Evolutionary conservation across 2,797 vertebrate species (phyloP).

Genomic region (Helarctos malayanus): DNA sequence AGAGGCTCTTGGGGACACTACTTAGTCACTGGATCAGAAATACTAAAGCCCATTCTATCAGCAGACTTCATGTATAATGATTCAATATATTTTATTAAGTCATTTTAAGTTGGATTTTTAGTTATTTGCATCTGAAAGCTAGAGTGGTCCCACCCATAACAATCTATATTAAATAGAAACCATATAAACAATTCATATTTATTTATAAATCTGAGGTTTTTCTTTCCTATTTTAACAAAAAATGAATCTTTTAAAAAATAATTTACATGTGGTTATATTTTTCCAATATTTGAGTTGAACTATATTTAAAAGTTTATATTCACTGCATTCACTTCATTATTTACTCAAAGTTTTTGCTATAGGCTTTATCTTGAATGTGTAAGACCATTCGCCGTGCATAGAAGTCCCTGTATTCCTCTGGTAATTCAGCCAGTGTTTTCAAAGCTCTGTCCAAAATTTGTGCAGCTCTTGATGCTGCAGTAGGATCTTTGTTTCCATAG

Average conservation of each 20-base stretch:
- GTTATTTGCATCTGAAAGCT: constrained; percentile 33
- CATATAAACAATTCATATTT: not conserved
- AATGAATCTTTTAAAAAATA: constrained; percentile 41
- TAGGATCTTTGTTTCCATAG: constrained; percentile 97
- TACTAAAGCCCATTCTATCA: not conserved
- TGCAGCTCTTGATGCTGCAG: constrained; percentile 92
- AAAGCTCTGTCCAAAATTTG: constrained; percentile 93
- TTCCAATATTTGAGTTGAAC: constrained; percentile 43
- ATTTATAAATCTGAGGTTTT: constrained; percentile 29
- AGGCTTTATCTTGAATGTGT: constrained; percentile 93
- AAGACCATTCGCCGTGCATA: constrained; percentile 97
- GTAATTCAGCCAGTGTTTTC: constrained; percentile 94
- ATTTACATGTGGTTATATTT: not conserved
- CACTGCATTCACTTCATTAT: constrained; percentile 28
- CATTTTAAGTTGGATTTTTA: constrained; percentile 40
- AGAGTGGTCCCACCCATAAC: not conserved
- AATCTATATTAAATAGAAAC: constrained; percentile 47
- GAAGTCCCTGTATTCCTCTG: constrained; percentile 95
- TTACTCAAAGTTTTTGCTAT: constrained; percentile 88
- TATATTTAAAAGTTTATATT: constrained; percentile 45
- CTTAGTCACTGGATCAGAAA: constrained; percentile 26
- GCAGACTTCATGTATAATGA: not conserved
- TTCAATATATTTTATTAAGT: constrained; percentile 5
- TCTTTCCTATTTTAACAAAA: constrained; percentile 54
- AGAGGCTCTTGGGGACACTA: not conserved